Evolutionary conservation across 1,140 invertebrate genomes (phyloP), one percentile per base, ranked within the genome.

Genomic region (Cecropterus lyciades): DNA sequence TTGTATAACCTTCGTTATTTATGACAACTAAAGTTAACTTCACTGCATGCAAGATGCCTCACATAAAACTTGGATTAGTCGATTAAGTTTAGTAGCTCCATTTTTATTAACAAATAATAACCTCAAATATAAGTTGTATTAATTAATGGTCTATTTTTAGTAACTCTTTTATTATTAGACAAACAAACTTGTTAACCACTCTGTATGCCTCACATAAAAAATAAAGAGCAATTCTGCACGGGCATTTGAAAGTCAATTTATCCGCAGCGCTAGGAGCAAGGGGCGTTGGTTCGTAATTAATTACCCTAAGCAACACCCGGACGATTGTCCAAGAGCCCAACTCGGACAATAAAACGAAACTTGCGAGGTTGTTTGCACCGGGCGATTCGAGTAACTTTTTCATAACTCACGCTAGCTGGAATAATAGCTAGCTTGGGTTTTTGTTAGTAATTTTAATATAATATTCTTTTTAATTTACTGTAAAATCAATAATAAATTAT

Each of bases 281-380:
- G 65, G 62, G 51, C 51, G 66, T 40, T 77, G 63, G 57, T 71
- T 65, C 67, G 69, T 73, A 77, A 80, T 80, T 80, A 79, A 76
- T 79, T 75, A 72, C 69, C 68, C 57, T 51, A 14, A 74, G 60
- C 69, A 70, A 72, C 75, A 68, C 49, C 66, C 48, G 43, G 33
- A 42, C 49, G 56, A 51, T 64, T 72, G 52, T 68, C 70, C 24
- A 52, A 33, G n/a, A 30, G 53, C 42, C 24, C 33, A 67, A 75
- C 65, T 80, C 73, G 75, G 42, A 78, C 77, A 76, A 78, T 80
- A 78, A 76, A 74, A 60, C 33, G 60, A 69, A 78, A 76, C 59
- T 72, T 72, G 33, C 48, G 14, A 17, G 13, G 43, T 45, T 16
- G 14, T 16, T 46, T 46, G 16, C 14, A 20, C 15, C 2, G 20